Base-by-base conservation (phyloP, 2,797 vertebrate species). In the Macropus fuliginosus region DNA sequence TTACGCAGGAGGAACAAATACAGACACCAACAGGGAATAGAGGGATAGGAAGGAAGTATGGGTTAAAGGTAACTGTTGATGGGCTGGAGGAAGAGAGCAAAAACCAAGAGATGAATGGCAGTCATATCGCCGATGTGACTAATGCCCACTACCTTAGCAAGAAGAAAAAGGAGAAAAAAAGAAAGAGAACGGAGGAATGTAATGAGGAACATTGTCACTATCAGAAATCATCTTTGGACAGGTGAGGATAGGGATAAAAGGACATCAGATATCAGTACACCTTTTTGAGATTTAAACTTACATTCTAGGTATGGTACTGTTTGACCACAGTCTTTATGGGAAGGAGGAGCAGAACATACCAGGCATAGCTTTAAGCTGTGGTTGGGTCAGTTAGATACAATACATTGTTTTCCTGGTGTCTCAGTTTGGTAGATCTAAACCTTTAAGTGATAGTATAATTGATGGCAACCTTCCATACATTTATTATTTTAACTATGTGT, bases 141-240 rank as follows among this genome's bases (percentile, higher is more conserved):
- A 96, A 97, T 81, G 97, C 97, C 96, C 94, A 27, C 87, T 92
- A 5, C 0, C 0, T 0, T n/a, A 94, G 87, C 92, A 90, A 0
- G 96, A 98, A 97, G 94, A 99, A 98, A 97, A 99, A 98, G 96
- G 98, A 98, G 96, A 98, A 96, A 57, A 97, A 98, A 54, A 98
- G 98, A 96, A 98, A 96, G 93, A 98, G 96, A n/a, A 5, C 0
- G 0, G 92, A 97, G 0, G 98, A 97, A 50, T 57, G 24, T 0
- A 4, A 31, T 0, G 14, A n/a, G 1, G 62, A 40, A 50, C 90
- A 2, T 1, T 0, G 66, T n/a, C 55, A 14, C 29, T 31, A 0
- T 3, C 93, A 8, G 95, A 40, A 46, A 54, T 21, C 90, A 0
- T 55, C 91, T 2, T 9, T 31, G 95, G 96, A 3, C 56, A 92